phyloP scores from a whole-genome alignment of 2,888 invertebrate genomes.

The Cremastinae sp. region DNA sequence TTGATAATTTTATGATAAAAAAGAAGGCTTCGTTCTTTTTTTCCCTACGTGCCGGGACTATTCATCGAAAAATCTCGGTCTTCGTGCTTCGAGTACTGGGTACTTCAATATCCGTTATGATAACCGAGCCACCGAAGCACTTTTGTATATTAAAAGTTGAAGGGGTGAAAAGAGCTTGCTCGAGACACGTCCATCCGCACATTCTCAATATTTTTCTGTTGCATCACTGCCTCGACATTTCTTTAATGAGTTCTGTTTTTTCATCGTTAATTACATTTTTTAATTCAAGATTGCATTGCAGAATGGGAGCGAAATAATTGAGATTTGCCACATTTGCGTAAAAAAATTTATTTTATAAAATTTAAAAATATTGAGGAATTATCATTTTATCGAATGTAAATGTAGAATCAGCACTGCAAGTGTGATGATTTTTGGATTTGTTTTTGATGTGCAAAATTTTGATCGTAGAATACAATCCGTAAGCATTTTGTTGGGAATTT shows the following conservation, averaged over 20 bases:
- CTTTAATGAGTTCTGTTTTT: slow-evolving; percentile 1
- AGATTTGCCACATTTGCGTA: too few species aligned
- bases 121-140: slow-evolving; percentile 58
- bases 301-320: too few species aligned
- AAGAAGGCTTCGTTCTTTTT: neutral
- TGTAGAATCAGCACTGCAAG: too few species aligned
- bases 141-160: slow-evolving; percentile 63
- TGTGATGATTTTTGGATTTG: too few species aligned
- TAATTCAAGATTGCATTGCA: too few species aligned
- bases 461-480: too few species aligned
- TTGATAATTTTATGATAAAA: neutral
- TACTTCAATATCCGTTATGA: slow-evolving; percentile 62
- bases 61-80: slow-evolving; percentile 42
- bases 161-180: slow-evolving; percentile 43
- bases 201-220: slow-evolving; percentile 9
- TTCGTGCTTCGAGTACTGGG: slow-evolving; percentile 23
- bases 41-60: slow-evolving; percentile 7
- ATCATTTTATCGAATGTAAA: too few species aligned
- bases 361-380: too few species aligned
- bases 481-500: too few species aligned
- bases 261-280: neutral
- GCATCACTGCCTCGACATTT: slow-evolving; percentile 24
- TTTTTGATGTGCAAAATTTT: too few species aligned
- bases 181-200: slow-evolving; percentile 37
- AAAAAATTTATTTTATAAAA: too few species aligned